Conservation (phyloP, 2,888 invertebrate species). For the Calameuta pallipes region DNA sequence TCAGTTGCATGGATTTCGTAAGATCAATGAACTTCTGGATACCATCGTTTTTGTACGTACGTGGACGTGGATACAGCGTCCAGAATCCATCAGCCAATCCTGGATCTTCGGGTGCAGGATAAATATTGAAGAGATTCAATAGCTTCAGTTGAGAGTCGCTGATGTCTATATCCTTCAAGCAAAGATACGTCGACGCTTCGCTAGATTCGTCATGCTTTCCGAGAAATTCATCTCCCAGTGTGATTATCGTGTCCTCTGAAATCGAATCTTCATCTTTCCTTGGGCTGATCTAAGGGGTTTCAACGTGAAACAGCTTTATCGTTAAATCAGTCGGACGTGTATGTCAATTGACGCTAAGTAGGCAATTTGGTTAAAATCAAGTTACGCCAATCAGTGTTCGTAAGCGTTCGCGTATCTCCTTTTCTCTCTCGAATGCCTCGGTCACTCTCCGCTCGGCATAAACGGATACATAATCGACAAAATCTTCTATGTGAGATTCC, state of each 20-base stretch:
- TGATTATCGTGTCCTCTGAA: constrained; percentile 32
- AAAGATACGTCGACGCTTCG: constrained; percentile 34
- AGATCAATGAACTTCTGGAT: constrained; percentile 46
- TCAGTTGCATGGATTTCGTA: constrained; percentile 27
- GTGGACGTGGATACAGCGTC: constrained; percentile 33
- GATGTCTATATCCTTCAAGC: constrained; percentile 42
- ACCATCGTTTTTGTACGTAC: constrained; percentile 40
- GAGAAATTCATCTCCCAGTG: constrained; percentile 21
- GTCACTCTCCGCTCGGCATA: constrained; percentile 15
- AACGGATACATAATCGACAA: constrained; percentile 4
- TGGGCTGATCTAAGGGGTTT: constrained; percentile 15
- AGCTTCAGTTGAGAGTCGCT: constrained; percentile 50
- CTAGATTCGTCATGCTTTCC: constrained; percentile 16
- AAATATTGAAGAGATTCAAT: constrained; percentile 38
- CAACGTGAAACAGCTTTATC: not conserved
- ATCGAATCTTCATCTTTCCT: constrained; percentile 15
- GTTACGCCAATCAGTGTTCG: constrained; percentile 39
- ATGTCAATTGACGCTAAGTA: constrained; percentile 13
- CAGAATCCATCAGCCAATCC: constrained; percentile 47
- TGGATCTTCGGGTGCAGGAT: constrained; percentile 48
- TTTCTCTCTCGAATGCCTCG: constrained; percentile 11
- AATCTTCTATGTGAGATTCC: constrained; percentile 14
- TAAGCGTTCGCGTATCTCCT: constrained; percentile 25
- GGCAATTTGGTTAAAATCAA: not conserved
- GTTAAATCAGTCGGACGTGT: not conserved